phyloP scores from a whole-genome alignment of 1,140 invertebrate species.

The Nasonia longicornis region DNA sequence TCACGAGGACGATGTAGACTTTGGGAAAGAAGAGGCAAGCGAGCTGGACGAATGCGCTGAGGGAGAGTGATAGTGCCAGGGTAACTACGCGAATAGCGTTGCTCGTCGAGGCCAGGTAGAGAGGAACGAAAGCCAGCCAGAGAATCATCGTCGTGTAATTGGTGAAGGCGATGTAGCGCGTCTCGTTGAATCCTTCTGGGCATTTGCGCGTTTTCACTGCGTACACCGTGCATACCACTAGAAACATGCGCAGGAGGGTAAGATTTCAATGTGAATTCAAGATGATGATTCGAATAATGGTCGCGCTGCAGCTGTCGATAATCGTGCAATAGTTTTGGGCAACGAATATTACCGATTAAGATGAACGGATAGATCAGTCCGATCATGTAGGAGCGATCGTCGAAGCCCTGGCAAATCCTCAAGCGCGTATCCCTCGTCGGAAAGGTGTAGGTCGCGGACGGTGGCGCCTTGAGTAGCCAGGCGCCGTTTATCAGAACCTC shows the following conservation, averaged over 20 bases:
- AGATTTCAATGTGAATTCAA: no score
- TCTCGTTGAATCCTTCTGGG: slow-evolving; percentile 83
- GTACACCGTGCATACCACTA: slow-evolving; percentile 77
- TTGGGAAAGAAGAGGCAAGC: slow-evolving; percentile 74
- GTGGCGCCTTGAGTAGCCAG: slow-evolving; percentile 70
- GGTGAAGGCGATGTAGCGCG: slow-evolving; percentile 80
- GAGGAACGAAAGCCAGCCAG: slow-evolving; percentile 82
- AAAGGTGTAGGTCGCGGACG: slow-evolving; percentile 63
- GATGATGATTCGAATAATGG: no score
- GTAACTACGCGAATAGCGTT: slow-evolving; percentile 72
- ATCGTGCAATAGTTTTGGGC: background rate
- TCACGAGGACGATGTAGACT: slow-evolving; percentile 76
- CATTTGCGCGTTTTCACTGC: slow-evolving; percentile 82
- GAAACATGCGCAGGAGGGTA: background rate
- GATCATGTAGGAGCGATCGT: slow-evolving; percentile 70
- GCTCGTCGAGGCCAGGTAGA: slow-evolving; percentile 70
- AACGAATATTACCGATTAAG: slow-evolving; percentile 61
- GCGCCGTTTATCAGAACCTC: slow-evolving; percentile 70
- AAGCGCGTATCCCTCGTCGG: slow-evolving; percentile 64
- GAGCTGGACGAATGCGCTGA: slow-evolving; percentile 70
- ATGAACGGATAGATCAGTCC: slow-evolving; percentile 72
- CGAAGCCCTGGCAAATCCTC: slow-evolving; percentile 68
- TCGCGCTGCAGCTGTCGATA: no score
- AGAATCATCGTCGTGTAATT: slow-evolving; percentile 84
- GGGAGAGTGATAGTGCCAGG: slow-evolving; percentile 70